Percentiles rank a stretch among this genome's conserved stretches.
phyloP scores from a whole-genome alignment of 1,140 invertebrate genomes.

The Tetranychus cinnabarinus region DNA sequence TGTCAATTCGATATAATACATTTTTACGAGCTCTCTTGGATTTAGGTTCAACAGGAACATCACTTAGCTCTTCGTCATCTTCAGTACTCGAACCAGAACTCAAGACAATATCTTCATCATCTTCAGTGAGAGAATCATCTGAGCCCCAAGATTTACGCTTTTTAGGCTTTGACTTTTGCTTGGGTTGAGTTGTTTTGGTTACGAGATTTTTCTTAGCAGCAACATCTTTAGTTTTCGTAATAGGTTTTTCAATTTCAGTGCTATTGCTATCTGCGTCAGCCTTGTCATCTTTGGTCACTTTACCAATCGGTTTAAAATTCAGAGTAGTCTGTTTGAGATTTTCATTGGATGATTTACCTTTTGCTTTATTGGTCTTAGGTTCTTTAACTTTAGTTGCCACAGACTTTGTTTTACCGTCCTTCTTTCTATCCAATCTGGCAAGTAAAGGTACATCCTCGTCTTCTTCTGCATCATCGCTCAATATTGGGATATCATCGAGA shows the following conservation, averaged over 20 bases:
- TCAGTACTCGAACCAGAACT: not conserved
- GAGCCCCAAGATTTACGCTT: not conserved
- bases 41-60: not conserved
- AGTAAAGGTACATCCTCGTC: not conserved
- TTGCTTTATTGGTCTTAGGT: too few relatives aligned
- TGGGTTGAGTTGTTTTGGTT: not conserved
- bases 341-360: too few relatives aligned
- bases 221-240: not conserved
- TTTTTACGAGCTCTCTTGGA: not conserved
- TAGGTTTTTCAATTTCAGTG: too few relatives aligned
- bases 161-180: not conserved
- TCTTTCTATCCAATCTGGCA: not conserved
- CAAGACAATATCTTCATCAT: not conserved
- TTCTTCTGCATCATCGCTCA: not conserved
- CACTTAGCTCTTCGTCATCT: not conserved
- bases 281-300: too few relatives aligned
- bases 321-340: too few relatives aligned
- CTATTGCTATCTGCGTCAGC: too few relatives aligned
- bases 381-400: not conserved
- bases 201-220: not conserved
- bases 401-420: not conserved
- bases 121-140: not conserved
- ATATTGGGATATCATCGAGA: not conserved
- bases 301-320: too few relatives aligned
- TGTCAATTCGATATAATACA: not conserved